Percentiles rank a stretch among this genome's conserved stretches.
These are phyloP conservation scores for Cheirogaleus medius DNA, from an alignment of 2,113 vertebrate genomes.

Conservation along the genomic window DNA sequence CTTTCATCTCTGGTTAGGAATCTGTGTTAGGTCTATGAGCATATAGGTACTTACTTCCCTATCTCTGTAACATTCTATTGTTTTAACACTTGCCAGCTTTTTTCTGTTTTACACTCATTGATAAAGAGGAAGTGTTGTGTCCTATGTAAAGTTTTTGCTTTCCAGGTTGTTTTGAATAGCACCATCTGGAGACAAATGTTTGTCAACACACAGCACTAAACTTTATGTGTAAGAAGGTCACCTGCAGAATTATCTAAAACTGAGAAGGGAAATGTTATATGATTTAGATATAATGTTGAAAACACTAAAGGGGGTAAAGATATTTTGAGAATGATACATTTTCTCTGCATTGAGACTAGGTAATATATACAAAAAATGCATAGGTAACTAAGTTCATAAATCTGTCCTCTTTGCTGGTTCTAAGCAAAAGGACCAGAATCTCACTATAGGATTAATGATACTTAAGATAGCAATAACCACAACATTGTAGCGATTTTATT, in stretches of 20 bases:
- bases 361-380: background rate
- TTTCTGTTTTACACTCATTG: background rate
- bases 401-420: background rate
- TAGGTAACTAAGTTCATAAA: background rate
- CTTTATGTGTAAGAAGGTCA: background rate
- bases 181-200: background rate
- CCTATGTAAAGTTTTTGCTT: background rate
- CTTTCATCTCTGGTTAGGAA: constrained; percentile 57
- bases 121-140: background rate
- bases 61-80: background rate
- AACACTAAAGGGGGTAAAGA: background rate
- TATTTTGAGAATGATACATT: background rate
- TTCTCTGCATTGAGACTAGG: background rate
- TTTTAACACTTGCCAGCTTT: constrained; percentile 56
- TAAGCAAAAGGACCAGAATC: background rate
- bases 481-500: background rate
- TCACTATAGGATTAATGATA: background rate
- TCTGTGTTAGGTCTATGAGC: constrained; percentile 22
- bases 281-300: background rate
- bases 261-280: background rate
- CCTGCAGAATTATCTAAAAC: background rate
- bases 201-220: background rate
- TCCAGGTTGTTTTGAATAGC: background rate
- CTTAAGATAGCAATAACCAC: background rate
- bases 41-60: constrained; percentile 54